Conservation (phyloP, 2,797 vertebrate genomes). For the Ceryle rudis region DNA sequence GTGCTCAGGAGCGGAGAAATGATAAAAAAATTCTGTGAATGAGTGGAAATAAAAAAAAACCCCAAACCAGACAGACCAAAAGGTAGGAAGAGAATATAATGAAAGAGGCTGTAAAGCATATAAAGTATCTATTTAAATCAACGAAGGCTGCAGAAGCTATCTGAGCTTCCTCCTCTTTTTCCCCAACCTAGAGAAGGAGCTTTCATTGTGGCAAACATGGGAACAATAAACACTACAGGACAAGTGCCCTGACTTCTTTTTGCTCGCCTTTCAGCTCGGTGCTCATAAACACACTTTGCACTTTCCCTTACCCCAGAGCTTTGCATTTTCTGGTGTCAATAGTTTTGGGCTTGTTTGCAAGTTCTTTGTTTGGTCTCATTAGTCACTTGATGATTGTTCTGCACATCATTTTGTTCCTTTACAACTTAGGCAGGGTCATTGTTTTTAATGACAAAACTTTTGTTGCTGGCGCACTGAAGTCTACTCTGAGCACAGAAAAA, state of each 20-base stretch:
- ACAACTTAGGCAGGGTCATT: background rate
- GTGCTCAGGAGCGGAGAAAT: background rate
- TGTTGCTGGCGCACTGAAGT: background rate
- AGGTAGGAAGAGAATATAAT: background rate
- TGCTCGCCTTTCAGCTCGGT: background rate
- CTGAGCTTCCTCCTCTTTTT: background rate
- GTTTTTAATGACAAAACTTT: conserved; percentile 37
- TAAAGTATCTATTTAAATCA: background rate
- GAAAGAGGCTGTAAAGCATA: background rate
- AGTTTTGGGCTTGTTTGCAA: conserved; percentile 31
- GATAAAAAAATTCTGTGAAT: accelerated
- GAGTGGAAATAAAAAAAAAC: background rate
- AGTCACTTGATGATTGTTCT: conserved; percentile 19
- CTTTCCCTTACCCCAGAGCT: conserved; percentile 45
- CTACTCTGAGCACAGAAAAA: background rate
- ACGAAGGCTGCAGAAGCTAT: background rate
- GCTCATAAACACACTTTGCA: background rate
- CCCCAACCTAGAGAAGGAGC: background rate
- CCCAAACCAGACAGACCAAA: background rate
- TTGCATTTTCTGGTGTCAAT: background rate
- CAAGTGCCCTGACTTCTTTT: background rate
- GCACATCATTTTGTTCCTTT: conserved; percentile 17
- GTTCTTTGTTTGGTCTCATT: conserved; percentile 31
- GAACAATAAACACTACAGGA: background rate
- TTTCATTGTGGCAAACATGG: accelerated